Conservation (phyloP, 2,113 vertebrate genomes). For the Lampris incognitus region DNA sequence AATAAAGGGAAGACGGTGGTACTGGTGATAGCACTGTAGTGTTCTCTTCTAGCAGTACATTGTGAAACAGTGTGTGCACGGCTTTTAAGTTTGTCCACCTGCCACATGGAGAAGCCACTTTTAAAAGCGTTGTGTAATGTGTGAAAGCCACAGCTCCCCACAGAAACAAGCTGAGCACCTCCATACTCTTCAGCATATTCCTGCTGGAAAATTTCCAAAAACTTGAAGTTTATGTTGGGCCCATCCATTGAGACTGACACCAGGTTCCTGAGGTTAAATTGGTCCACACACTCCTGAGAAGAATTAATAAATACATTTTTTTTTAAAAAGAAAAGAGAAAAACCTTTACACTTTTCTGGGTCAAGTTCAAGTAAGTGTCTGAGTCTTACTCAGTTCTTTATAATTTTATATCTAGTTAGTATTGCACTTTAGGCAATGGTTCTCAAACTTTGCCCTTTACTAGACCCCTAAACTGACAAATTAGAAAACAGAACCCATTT, state of each 20-base stretch:
- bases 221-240: too few species aligned
- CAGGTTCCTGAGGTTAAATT: constrained; percentile 21
- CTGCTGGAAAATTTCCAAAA: too few species aligned
- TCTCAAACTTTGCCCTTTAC: too few species aligned
- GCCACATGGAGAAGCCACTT: constrained; percentile 29
- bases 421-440: too few species aligned
- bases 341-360: constrained; percentile 1
- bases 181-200: too few species aligned
- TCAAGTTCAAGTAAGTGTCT: background rate
- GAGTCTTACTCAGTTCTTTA: background rate
- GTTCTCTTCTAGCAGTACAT: constrained; percentile 35
- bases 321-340: background rate
- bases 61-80: constrained; percentile 27
- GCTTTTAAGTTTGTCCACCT: constrained; percentile 31
- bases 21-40: constrained; percentile 3
- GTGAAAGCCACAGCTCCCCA: constrained; percentile 40
- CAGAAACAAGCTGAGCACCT: constrained; percentile 7
- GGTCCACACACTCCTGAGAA: constrained; percentile 6
- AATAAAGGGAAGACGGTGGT: constrained; percentile 4
- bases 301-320: background rate
- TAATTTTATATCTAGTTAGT: too few species aligned
- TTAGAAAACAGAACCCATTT: too few species aligned
- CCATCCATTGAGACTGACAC: constrained; percentile 4
- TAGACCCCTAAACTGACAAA: too few species aligned
- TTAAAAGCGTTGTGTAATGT: constrained; percentile 30